phyloP scores from a whole-genome alignment of 2,888 invertebrate genomes.

The Diaprepes abbreviatus region DNA sequence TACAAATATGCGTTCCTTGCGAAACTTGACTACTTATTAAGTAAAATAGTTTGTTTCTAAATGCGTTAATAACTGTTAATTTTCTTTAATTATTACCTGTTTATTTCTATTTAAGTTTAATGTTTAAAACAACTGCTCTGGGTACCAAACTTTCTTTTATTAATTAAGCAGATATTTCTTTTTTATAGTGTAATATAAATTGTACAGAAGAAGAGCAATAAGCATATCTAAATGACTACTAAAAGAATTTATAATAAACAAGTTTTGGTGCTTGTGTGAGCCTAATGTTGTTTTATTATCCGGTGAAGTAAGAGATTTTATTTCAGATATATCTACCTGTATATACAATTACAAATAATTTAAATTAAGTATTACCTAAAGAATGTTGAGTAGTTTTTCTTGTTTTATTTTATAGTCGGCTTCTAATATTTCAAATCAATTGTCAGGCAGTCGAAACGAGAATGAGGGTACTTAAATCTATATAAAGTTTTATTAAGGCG shows the following conservation, averaged over 20 bases:
- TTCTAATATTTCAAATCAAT: conserved; percentile 39
- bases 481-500: conserved; percentile 14
- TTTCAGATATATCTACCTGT: conserved; percentile 48
- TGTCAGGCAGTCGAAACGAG: conserved; percentile 43
- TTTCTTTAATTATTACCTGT: not conserved
- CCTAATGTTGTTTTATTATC: conserved; percentile 46
- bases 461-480: conserved; percentile 39
- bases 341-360: conserved; percentile 49
- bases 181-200: conserved; percentile 1
- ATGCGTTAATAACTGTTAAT: not conserved
- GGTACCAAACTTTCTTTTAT: conserved; percentile 7
- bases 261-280: conserved; percentile 45
- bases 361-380: conserved; percentile 46
- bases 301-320: conserved; percentile 44
- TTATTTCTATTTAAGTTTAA: conserved; percentile 3
- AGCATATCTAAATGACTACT: conserved; percentile 40
- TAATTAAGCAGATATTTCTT: conserved; percentile 3
- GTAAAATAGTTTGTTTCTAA: not conserved
- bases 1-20: too few species aligned
- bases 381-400: conserved; percentile 47
- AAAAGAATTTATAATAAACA: conserved; percentile 47
- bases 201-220: conserved; percentile 40
- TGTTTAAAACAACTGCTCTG: not conserved
- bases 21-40: too few species aligned
- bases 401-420: conserved; percentile 39